phyloP scores from a whole-genome alignment of 2,797 vertebrate genomes.

The Acestrorhynchus altus region DNA sequence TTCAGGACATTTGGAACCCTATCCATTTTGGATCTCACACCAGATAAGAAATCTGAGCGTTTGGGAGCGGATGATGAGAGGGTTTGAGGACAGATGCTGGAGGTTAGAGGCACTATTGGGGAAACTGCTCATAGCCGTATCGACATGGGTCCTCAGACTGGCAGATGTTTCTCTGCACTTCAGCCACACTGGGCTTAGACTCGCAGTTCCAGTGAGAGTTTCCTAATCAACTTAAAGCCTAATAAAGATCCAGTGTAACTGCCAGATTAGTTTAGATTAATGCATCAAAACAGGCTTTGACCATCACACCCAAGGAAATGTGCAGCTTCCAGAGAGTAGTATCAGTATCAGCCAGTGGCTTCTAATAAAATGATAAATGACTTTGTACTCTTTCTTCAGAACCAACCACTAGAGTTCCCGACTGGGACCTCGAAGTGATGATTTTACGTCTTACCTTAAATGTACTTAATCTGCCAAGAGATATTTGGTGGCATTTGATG shows the following conservation, averaged over 20 bases:
- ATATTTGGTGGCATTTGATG: too few relatives aligned
- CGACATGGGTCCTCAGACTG: neutral
- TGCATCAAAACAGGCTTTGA: neutral
- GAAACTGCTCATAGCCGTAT: neutral
- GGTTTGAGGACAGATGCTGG: conserved; percentile 5
- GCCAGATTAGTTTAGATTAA: neutral
- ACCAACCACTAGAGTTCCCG: too few relatives aligned
- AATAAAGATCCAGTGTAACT: neutral
- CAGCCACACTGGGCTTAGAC: neutral
- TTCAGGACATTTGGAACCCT: too few relatives aligned
- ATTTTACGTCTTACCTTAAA: too few relatives aligned
- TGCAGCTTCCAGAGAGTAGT: neutral
- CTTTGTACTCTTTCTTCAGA: too few relatives aligned
- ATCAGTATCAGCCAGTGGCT: too few relatives aligned
- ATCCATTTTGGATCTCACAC: too few relatives aligned
- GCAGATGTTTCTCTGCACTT: neutral
- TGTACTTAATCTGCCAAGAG: too few relatives aligned
- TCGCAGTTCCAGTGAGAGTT: neutral
- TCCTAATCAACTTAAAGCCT: conserved; percentile 10
- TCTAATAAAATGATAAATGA: too few relatives aligned
- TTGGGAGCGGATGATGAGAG: neutral
- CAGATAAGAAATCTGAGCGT: neutral
- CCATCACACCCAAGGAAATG: neutral
- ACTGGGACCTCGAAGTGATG: too few relatives aligned
- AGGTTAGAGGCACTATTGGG: neutral